Evolutionary conservation across 2,797 vertebrate species (phyloP).

Genomic region (Ceyx erithaca): DNA sequence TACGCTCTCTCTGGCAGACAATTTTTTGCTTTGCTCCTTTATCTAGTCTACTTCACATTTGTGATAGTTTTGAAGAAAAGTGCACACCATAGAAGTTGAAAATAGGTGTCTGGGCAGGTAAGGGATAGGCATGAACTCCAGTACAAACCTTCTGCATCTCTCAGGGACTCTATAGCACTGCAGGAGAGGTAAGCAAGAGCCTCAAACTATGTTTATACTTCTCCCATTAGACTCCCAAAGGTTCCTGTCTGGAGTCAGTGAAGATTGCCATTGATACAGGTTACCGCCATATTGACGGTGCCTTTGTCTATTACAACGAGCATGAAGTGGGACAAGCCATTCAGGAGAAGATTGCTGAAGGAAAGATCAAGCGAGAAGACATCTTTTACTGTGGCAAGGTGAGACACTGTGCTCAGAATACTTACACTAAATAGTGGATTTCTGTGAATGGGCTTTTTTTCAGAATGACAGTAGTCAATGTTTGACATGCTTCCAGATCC

Average conservation of each 20-base stretch:
- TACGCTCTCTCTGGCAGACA: neutral
- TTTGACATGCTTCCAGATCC: neutral
- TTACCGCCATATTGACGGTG: constrained; percentile 91
- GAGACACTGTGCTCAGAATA: constrained; percentile 2
- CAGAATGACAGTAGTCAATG: accelerated
- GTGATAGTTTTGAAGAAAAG: neutral
- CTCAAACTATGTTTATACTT: neutral
- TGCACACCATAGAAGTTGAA: neutral
- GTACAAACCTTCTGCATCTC: accelerated
- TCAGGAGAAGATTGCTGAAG: constrained; percentile 90
- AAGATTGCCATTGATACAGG: constrained; percentile 89
- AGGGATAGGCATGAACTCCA: neutral
- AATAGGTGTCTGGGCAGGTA: neutral
- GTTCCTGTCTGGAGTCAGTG: constrained; percentile 79
- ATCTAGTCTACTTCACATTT: neutral
- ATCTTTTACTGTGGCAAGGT: constrained; percentile 97
- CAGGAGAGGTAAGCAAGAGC: neutral
- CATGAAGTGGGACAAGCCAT: constrained; percentile 92
- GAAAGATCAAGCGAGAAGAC: constrained; percentile 88
- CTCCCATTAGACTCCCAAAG: constrained; percentile 82
- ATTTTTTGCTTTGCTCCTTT: neutral
- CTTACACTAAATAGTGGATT: neutral
- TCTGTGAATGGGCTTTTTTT: neutral
- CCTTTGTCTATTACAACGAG: constrained; percentile 89
- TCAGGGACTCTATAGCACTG: neutral